These are phyloP conservation scores for Adelges cooleyi DNA, from an alignment of 1,140 invertebrate genomes.

Conservation along the genomic window DNA sequence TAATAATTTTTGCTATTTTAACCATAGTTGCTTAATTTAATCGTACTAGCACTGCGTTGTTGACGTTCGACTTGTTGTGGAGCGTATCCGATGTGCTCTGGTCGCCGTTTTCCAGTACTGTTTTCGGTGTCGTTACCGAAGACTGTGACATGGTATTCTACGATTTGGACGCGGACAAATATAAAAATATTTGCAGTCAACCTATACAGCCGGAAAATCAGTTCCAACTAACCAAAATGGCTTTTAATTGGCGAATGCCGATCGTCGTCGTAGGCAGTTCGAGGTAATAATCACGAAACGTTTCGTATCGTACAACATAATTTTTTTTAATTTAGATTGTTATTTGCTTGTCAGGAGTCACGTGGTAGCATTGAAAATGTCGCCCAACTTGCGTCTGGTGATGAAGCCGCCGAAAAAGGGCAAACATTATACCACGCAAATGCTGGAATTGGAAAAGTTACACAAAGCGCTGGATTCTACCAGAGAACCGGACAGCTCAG, in stretches of 20 bases:
- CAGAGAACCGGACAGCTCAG: constrained; percentile 49
- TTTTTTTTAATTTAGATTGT: too few species aligned
- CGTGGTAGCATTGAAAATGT: constrained; percentile 73
- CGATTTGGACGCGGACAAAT: constrained; percentile 86
- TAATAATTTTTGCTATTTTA: too few species aligned
- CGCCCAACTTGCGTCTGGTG: constrained; percentile 76
- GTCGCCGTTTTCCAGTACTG: constrained; percentile 90
- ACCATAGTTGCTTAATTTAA: too few species aligned
- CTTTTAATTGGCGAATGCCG: constrained; percentile 73
- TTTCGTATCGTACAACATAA: too few species aligned
- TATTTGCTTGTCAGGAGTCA: constrained; percentile 51
- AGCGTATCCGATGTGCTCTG: constrained; percentile 84
- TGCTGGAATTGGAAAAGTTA: constrained; percentile 68
- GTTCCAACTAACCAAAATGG: constrained; percentile 70
- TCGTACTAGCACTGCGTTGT: constrained; percentile 64
- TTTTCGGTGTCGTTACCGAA: constrained; percentile 82
- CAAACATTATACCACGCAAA: constrained; percentile 38
- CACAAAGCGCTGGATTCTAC: constrained; percentile 74
- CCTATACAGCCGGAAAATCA: constrained; percentile 70
- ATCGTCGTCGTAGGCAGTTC: constrained; percentile 85
- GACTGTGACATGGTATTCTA: constrained; percentile 84
- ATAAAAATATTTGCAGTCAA: constrained; percentile 79
- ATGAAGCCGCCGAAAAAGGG: constrained; percentile 74
- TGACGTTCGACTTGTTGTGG: constrained; percentile 81
- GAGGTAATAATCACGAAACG: constrained; percentile 64